Evolutionary conservation across 2,888 invertebrate species (phyloP).

Genomic region (Drosophila greeni): DNA sequence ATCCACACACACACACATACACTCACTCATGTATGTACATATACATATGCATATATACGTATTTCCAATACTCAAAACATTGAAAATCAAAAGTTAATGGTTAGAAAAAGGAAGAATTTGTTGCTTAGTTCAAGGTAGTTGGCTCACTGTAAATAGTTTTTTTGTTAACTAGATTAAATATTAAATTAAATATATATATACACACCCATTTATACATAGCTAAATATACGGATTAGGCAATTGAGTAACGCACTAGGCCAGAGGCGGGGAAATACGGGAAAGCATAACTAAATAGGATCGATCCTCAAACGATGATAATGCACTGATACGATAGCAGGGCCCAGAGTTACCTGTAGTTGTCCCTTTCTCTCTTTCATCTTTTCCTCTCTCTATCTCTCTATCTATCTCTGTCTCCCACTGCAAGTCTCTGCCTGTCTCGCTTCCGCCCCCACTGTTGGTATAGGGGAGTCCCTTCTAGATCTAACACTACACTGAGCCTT

Average conservation of each 20-base stretch:
- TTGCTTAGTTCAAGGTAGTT: conserved; percentile 45
- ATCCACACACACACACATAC: conserved; percentile 21
- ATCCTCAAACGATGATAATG: conserved; percentile 21
- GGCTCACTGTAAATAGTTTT: conserved; percentile 40
- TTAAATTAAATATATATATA: conserved; percentile 1
- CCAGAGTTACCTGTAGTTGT: conserved; percentile 24
- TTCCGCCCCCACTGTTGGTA: conserved; percentile 2
- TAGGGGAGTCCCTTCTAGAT: not conserved
- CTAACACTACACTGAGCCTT: conserved; percentile 61
- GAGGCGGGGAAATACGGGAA: conserved; percentile 11
- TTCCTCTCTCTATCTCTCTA: not conserved
- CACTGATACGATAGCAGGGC: conserved; percentile 26
- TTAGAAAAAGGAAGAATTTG: conserved; percentile 31
- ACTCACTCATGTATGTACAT: conserved; percentile 13
- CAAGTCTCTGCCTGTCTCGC: conserved; percentile 9
- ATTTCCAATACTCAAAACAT: conserved; percentile 27
- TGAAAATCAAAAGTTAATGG: conserved; percentile 34
- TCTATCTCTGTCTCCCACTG: not conserved
- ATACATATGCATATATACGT: conserved; percentile 18
- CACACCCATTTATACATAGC: conserved; percentile 1
- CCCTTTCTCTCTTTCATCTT: not conserved
- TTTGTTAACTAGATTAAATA: conserved; percentile 6
- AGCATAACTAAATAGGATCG: conserved; percentile 7
- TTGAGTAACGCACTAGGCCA: conserved; percentile 31
- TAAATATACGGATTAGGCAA: conserved; percentile 22